Evolutionary conservation across 2,888 invertebrate genomes (phyloP).

Genomic region (Trichacis sp.): DNA sequence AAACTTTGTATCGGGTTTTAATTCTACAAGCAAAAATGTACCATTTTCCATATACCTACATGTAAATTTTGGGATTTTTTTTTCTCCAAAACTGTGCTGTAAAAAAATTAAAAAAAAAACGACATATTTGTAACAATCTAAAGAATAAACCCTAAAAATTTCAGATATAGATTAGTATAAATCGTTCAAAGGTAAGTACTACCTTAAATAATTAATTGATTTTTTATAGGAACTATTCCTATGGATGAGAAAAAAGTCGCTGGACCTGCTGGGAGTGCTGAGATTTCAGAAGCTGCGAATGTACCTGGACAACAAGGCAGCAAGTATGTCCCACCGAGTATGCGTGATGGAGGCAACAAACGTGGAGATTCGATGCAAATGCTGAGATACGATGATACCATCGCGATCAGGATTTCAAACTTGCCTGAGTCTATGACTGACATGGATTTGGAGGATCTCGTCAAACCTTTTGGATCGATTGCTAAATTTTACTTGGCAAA

Average conservation of each 20-base stretch:
- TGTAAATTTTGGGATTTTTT: too few species aligned
- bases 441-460: constrained; percentile 94
- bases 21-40: too few species aligned
- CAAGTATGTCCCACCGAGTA: constrained; percentile 89
- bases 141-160: too few species aligned
- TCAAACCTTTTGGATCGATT: constrained; percentile 92
- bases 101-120: too few species aligned
- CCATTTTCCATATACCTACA: too few species aligned
- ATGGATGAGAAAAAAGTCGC: constrained; percentile 68
- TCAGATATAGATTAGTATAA: too few species aligned
- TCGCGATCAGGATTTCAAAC: constrained; percentile 97
- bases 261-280: constrained; percentile 49
- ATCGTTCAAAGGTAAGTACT: too few species aligned
- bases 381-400: constrained; percentile 82
- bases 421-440: constrained; percentile 96
- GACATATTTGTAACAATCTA: too few species aligned
- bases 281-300: constrained; percentile 49
- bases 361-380: constrained; percentile 78
- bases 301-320: constrained; percentile 69
- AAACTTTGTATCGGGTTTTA: too few species aligned
- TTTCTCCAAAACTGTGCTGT: too few species aligned
- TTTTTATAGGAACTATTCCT: too few species aligned
- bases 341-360: constrained; percentile 86
- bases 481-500: constrained; percentile 96
- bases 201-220: too few species aligned